Evolutionary conservation across 2,113 vertebrate species (phyloP).

Genomic region (Malurus melanocephalus): DNA sequence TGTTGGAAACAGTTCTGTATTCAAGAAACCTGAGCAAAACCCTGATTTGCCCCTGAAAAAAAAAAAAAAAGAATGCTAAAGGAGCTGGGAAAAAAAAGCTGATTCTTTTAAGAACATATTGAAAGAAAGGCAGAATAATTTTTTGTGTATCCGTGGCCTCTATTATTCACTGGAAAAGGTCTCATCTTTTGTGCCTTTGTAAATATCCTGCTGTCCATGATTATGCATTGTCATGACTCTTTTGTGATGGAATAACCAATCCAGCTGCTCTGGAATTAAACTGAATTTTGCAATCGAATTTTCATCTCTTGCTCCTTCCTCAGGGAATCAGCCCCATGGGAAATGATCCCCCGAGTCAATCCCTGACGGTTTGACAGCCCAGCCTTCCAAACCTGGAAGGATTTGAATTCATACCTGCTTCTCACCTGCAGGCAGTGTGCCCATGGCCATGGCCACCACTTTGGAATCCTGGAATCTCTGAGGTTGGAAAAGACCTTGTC

Average conservation of each 20-base stretch:
- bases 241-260: constrained; percentile 4
- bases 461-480: not conserved
- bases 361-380: not conserved
- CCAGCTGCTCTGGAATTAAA: not conserved
- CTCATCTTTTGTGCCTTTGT: not conserved
- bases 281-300: not conserved
- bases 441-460: fast-evolving
- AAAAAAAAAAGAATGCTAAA: not conserved
- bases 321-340: not conserved
- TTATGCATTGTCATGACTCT: constrained; percentile 13
- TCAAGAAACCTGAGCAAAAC: constrained; percentile 20
- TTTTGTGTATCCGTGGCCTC: not conserved
- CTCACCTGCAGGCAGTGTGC: not conserved
- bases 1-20: not conserved
- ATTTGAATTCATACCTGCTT: not conserved
- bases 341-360: not conserved
- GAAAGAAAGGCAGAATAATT: constrained; percentile 15
- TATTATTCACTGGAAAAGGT: not conserved
- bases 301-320: not conserved
- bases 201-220: not conserved
- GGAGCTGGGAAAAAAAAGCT: not conserved
- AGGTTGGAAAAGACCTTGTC: not conserved
- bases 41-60: not conserved
- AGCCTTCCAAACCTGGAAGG: not conserved
- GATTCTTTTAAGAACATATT: not conserved